Base-by-base conservation (phyloP, 2,113 vertebrate species). In the Syngnathus floridae region DNA sequence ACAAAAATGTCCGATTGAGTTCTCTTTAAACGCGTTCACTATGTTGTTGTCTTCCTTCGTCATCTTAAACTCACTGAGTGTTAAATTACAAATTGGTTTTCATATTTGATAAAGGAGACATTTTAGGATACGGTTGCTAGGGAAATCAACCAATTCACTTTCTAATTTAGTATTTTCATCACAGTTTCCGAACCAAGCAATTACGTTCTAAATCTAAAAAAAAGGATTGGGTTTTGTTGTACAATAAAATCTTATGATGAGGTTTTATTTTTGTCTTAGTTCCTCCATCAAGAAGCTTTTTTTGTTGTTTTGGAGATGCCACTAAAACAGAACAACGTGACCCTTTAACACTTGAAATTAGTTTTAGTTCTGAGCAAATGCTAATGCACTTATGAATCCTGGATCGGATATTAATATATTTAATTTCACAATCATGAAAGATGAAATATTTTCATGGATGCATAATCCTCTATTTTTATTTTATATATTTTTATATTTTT, bases 1-100 rank as follows among this genome's bases (percentile, higher is more conserved):
- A 69, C 8, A 52, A 6, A 31, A 64, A 3, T 10, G 5, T 43
- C 57, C 14, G 67, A 77, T 62, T 14, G 5, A 60, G 26, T 19
- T 48, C 51, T 56, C 36, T 7, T 62, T 19, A 16, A 11, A 40
- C 67, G 56, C 37, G 57, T 66, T 31, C n/a, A 43, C 12, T 26
- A 43, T 64, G 31, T n/a, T n/a, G 22, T 12, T 21, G 14, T 31
- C 3, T 62, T 49, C 22, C 43, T 46, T 36, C 36, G 49, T 62
- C 46, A 22, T 21, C 26, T 40, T 8, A 48, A 37, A n/a, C 63
- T 9, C 43, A 41, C 26, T 13, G 2, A 9, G 13, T 70, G 58
- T 41, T 61, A 16, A 4, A 60, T 60, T 58, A 37, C 19, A 40
- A 60, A 40, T 41, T 43, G 59, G 9, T 22, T 61, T 40, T n/a